phyloP scores from a whole-genome alignment of 2,888 invertebrate species.

The Aphidius colemani region DNA sequence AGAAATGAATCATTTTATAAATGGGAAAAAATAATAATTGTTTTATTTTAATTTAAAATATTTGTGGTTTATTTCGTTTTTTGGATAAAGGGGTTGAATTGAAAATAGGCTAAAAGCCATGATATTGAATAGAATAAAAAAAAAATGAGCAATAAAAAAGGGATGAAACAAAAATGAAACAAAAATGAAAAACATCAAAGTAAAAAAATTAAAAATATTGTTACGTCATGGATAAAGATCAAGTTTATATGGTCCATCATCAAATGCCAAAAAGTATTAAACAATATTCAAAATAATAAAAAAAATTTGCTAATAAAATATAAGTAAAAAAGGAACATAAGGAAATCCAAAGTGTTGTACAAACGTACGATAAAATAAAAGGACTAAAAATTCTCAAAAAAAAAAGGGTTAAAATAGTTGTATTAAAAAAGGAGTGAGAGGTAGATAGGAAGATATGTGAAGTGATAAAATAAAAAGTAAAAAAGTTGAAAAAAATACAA shows the following conservation, averaged over 20 bases:
- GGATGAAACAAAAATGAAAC: conserved; percentile 3
- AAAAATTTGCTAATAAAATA: too few species aligned
- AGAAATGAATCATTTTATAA: conserved; percentile 19
- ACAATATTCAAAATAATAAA: too few species aligned
- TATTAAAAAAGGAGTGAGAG: conserved; percentile 1
- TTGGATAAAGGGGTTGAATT: not conserved
- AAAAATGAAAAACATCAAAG: conserved; percentile 16
- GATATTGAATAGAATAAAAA: not conserved
- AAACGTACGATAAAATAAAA: too few species aligned
- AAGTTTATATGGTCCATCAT: conserved; percentile 22
- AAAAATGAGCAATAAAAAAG: not conserved
- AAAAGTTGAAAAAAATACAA: conserved; percentile 8
- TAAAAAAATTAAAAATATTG: too few species aligned
- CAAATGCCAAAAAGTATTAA: too few species aligned
- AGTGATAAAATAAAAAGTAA: conserved; percentile 26
- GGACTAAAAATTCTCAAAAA: not conserved
- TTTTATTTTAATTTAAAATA: too few species aligned
- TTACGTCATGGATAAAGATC: conserved; percentile 34
- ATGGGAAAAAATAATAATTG: not conserved
- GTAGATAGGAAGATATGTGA: conserved; percentile 9
- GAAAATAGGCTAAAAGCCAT: conserved; percentile 12
- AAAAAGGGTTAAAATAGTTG: not conserved
- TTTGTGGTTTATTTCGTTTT: too few species aligned
- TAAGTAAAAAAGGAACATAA: too few species aligned
- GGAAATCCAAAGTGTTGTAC: too few species aligned